These are phyloP conservation scores for Hydropotes inermis DNA, from an alignment of 2,113 vertebrate genomes.

Conservation along the genomic window DNA sequence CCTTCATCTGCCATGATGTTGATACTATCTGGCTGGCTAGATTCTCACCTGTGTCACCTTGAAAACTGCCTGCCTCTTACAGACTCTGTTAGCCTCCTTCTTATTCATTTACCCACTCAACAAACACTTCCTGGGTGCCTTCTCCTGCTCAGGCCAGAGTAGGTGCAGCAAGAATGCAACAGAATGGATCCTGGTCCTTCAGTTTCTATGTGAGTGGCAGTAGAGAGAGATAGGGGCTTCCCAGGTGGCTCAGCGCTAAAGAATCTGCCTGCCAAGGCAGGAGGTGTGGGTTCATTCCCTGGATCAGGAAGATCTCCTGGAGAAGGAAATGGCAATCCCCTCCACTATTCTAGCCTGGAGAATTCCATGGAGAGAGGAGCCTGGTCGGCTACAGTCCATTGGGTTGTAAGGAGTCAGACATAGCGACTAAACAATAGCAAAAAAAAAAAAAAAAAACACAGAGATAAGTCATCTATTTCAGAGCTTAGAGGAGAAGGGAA, in stretches of 20 bases:
- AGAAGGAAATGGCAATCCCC: background rate
- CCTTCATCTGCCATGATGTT: too few species aligned
- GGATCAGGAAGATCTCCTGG: background rate
- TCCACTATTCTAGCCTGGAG: background rate
- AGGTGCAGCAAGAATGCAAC: background rate
- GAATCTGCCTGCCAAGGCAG: background rate
- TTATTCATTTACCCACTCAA: background rate
- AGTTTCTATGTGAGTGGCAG: background rate
- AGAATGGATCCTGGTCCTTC: background rate
- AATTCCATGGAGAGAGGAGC: background rate
- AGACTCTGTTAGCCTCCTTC: background rate
- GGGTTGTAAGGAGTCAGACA: background rate
- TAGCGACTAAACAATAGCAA: background rate
- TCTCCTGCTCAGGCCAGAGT: background rate
- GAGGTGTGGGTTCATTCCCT: background rate
- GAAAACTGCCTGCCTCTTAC: background rate
- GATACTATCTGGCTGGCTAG: fast-evolving
- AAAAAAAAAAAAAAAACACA: background rate
- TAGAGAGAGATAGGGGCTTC: background rate
- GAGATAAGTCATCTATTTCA: background rate
- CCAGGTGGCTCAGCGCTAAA: background rate
- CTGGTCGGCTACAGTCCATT: background rate
- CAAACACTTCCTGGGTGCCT: too few species aligned
- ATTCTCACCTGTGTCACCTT: background rate
- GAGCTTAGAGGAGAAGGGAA: background rate